Base-by-base conservation (phyloP, 1,140 invertebrate species). In the Psix sp. region DNA sequence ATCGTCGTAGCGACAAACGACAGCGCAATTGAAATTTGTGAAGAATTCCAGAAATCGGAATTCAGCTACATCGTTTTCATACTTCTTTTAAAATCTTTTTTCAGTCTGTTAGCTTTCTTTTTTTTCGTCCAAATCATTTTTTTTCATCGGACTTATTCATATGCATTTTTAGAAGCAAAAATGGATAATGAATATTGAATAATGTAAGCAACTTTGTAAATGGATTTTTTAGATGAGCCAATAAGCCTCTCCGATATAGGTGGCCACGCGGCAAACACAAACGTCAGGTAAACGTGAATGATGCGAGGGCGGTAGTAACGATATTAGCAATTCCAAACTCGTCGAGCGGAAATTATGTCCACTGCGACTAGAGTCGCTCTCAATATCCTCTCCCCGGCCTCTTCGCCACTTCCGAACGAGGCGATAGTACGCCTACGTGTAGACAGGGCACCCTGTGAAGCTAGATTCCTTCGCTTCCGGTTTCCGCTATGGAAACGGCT, bases 311-410 rank as follows among this genome's bases (percentile, higher is more conserved):
- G 82, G 84, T 81, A 83, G 83, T 84, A 83, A 85, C 84, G 84
- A 87, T 85, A 87, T 87, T 87, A 87, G 86, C 83, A 86, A 87
- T 87, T 87, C 86, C 83, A 84, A 87, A 87, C 86, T 86, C 84
- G 86, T 86, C 85, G 84, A 82, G 85, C 86, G 86, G 86, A 87
- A 87, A 87, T 87, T 87, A 87, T 87, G 86, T 87, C 86, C 86
- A 86, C 81, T 81, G 78, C 81, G 81, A 82, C 79, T 78, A 81
- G 82, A 84, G 80, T 84, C 82, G 82, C 84, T 87, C 86, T 87
- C 85, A 87, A 87, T 87, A 87, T 87, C 85, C 84, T 86, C 84
- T 84, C 78, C 71, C 77, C 66, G 62, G 43, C 57, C 52, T 71
- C 70, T 70, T 52, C 74, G 33, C 56, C 49, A 18, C 49, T 72